phyloP scores from a whole-genome alignment of 2,888 invertebrate species.

The Camptogramma bilineatum region DNA sequence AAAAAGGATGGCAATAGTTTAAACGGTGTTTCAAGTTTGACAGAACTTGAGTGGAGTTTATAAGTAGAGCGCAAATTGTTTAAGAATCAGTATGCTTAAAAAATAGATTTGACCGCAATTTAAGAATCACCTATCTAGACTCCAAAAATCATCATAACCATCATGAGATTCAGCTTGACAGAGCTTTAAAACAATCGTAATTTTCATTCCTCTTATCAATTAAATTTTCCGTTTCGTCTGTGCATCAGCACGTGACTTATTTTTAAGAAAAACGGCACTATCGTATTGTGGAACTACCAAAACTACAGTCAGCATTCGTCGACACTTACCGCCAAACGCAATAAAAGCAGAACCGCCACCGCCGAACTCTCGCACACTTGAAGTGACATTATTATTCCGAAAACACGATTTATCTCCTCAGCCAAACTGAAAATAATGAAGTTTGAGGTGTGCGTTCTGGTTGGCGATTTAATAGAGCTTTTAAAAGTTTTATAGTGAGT shows the following conservation, averaged over 20 bases:
- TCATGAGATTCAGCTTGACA: too few relatives aligned
- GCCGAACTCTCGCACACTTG: constrained; percentile 79
- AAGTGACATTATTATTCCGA: constrained; percentile 79
- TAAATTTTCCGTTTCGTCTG: not conserved
- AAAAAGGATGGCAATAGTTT: too few relatives aligned
- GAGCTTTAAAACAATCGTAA: too few relatives aligned
- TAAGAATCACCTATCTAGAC: too few relatives aligned
- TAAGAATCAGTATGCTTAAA: too few relatives aligned
- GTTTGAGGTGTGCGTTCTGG: constrained; percentile 20
- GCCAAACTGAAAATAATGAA: constrained; percentile 62
- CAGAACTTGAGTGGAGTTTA: too few relatives aligned
- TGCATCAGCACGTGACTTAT: not conserved
- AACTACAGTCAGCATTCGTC: constrained; percentile 1
- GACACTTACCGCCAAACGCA: constrained; percentile 72
- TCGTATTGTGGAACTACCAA: constrained; percentile 5
- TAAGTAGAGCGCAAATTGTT: too few relatives aligned
- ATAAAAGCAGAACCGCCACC: constrained; percentile 73
- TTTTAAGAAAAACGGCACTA: not conserved
- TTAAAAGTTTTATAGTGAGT: not conserved
- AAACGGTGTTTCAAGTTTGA: too few relatives aligned
- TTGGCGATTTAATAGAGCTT: constrained; percentile 16
- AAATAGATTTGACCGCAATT: too few relatives aligned
- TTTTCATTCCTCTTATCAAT: not conserved
- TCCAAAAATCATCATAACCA: too few relatives aligned
- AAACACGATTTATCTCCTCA: constrained; percentile 73